These are phyloP conservation scores for Drosophila paranaensis DNA, from an alignment of 2,888 invertebrate species.

Conservation along the genomic window DNA sequence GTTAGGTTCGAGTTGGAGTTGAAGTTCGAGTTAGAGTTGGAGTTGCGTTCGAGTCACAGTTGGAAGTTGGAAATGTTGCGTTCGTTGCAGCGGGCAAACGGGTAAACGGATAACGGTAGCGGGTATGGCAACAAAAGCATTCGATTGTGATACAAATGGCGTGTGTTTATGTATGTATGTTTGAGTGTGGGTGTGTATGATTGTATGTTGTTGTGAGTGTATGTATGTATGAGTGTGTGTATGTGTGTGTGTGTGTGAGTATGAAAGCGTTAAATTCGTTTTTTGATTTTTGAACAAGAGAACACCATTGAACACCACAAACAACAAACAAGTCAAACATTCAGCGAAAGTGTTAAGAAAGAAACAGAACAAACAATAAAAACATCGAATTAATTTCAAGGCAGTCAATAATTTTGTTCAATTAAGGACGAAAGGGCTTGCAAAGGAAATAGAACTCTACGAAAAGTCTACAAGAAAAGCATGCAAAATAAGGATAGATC, in stretches of 20 bases:
- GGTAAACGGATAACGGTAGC: slow-evolving; percentile 59
- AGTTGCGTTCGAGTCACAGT: slow-evolving; percentile 30
- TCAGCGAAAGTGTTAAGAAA: slow-evolving; percentile 75
- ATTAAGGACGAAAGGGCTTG: slow-evolving; percentile 19
- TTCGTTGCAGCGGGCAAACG: slow-evolving; percentile 56
- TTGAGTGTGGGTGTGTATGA: slow-evolving; percentile 57
- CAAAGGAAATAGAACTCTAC: slow-evolving; percentile 32
- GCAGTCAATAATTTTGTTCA: slow-evolving; percentile 50
- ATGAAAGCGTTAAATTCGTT: slow-evolving; percentile 74
- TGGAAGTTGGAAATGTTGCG: slow-evolving; percentile 33
- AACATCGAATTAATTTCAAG: slow-evolving; percentile 69
- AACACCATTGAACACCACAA: slow-evolving; percentile 78
- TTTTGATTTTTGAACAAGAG: slow-evolving; percentile 50
- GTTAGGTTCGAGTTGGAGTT: slow-evolving; percentile 13
- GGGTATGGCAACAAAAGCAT: slow-evolving; percentile 72
- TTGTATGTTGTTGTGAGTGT: slow-evolving; percentile 26
- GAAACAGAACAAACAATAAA: slow-evolving; percentile 66
- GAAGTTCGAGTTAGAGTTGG: slow-evolving; percentile 27
- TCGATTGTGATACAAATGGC: slow-evolving; percentile 63
- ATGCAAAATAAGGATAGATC: slow-evolving; percentile 13
- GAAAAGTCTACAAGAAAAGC: slow-evolving; percentile 17
- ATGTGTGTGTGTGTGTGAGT: slow-evolving; percentile 63
- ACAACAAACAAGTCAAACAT: slow-evolving; percentile 80
- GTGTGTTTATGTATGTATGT: slow-evolving; percentile 24
- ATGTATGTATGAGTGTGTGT: slow-evolving; percentile 7